Evolutionary conservation across 1,140 invertebrate species (phyloP).

Genomic region (Coboldia fuscipes): DNA sequence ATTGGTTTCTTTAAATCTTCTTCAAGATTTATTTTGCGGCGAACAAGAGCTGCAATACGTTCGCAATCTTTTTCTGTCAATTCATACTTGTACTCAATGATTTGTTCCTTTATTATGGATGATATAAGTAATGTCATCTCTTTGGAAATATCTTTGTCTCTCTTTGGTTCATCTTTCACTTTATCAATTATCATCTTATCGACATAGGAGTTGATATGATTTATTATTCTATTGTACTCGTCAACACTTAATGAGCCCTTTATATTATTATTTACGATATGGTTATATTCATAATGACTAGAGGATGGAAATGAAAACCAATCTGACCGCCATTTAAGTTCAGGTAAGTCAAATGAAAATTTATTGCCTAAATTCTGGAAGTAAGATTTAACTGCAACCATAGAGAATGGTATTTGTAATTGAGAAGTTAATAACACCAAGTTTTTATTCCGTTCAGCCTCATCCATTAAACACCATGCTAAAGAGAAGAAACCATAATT

Average conservation of each 20-base stretch:
- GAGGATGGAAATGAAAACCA: neutral
- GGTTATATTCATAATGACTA: neutral
- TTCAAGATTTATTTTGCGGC: neutral
- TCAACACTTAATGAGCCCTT: constrained; percentile 12
- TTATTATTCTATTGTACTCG: constrained; percentile 18
- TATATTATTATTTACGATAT: constrained; percentile 7
- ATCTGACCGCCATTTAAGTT: neutral
- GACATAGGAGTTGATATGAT: constrained; percentile 18
- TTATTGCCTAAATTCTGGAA: no score
- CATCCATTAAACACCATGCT: no score
- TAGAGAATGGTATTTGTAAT: no score
- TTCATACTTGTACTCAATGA: constrained; percentile 1
- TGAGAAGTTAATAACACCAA: no score
- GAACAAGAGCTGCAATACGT: neutral
- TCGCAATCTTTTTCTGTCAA: neutral
- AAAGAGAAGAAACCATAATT: no score
- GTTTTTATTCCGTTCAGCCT: no score
- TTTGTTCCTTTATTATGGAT: neutral
- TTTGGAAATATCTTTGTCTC: neutral
- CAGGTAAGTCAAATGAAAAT: no score
- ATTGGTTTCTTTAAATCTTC: neutral
- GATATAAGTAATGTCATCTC: neutral
- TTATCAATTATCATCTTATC: constrained; percentile 15
- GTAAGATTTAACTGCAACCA: no score
- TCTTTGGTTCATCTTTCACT: constrained; percentile 6